Percentiles rank a stretch among this genome's conserved stretches.
Conservation (phyloP, 2,113 vertebrate genomes). For the Naja naja region DNA sequence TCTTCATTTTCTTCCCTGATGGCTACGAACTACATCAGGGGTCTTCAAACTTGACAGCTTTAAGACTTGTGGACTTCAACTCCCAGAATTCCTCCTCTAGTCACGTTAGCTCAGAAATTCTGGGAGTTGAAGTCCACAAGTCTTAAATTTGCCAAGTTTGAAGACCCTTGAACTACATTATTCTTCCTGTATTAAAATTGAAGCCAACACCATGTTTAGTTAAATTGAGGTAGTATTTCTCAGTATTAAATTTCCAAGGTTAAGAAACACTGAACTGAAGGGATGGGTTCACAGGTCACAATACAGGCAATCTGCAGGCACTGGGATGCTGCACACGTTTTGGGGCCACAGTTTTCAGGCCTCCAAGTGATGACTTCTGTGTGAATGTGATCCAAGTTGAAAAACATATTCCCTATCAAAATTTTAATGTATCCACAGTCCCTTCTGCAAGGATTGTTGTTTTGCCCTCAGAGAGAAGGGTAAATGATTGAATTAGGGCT, state of each 20-base stretch:
- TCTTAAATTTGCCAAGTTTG: too few species aligned
- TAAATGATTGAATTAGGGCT: not conserved
- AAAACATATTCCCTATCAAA: not conserved
- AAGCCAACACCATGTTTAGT: not conserved
- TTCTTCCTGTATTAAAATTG: constrained; percentile 36
- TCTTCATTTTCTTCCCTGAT: not conserved
- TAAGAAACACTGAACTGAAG: not conserved
- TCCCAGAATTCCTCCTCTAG: too few species aligned
- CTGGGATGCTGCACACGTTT: not conserved
- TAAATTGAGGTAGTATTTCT: not conserved
- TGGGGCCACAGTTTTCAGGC: not conserved
- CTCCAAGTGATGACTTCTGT: not conserved
- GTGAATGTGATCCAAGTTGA: not conserved
- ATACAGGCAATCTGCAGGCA: not conserved
- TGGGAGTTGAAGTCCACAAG: too few species aligned
- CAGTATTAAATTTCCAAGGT: not conserved
- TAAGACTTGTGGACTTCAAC: too few species aligned
- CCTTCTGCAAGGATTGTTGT: not conserved
- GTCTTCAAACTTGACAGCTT: too few species aligned
- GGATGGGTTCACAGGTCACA: not conserved
- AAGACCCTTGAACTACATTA: not conserved
- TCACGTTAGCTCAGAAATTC: too few species aligned
- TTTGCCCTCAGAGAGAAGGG: not conserved
- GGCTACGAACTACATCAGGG: not conserved
- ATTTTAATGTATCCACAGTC: too few species aligned